Base-by-base conservation (phyloP, 2,797 vertebrate genomes). In the Alcedo quadribrachys region DNA sequence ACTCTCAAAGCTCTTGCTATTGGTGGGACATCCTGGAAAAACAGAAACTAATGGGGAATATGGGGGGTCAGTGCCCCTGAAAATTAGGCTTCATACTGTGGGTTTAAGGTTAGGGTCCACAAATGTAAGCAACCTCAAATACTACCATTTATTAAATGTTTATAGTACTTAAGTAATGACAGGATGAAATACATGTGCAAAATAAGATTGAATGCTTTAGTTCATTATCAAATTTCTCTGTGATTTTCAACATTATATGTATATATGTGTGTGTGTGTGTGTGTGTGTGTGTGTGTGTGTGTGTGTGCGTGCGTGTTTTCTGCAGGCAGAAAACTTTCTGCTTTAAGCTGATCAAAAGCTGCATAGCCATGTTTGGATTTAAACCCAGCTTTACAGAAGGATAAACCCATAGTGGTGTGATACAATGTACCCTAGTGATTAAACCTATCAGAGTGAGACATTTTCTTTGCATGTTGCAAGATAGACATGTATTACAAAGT, bases 401-500 rank as follows among this genome's bases (percentile, higher is more conserved):
- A 61, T 70, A 46, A 45, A 50, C 5, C 27, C 24, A 62, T 76
- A 37, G 20, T 30, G 2, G 19, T 57, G 54, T 68, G 61, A 54
- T 35, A 48, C 30, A 60, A 80, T 11, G 11, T 20, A 50, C n/a
- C 5, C 37, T 61, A 35, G 53, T 70, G 78, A 63, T 69, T 61
- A 58, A 78, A 33, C 12, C 20, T 24, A 32, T n/a, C 24, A 42
- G 7, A 0, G 2, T 22, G 28, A n/a, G 35, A 66, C 9, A 13
- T 54, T 51, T 68, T 60, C 28, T 60, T 50, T 37, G 22, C 17
- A 27, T 50, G 3, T 13, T 70, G n/a, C 1, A 2, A 74, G 32
- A 48, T 20, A 2, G 2, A 15, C 6, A 4, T 0, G 1, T 11
- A 58, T 61, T n/a, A 43, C 45, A 43, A 25, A 3, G 25, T 12